Evolutionary conservation across 2,797 vertebrate genomes (phyloP).

Genomic region (Acomys russatus): DNA sequence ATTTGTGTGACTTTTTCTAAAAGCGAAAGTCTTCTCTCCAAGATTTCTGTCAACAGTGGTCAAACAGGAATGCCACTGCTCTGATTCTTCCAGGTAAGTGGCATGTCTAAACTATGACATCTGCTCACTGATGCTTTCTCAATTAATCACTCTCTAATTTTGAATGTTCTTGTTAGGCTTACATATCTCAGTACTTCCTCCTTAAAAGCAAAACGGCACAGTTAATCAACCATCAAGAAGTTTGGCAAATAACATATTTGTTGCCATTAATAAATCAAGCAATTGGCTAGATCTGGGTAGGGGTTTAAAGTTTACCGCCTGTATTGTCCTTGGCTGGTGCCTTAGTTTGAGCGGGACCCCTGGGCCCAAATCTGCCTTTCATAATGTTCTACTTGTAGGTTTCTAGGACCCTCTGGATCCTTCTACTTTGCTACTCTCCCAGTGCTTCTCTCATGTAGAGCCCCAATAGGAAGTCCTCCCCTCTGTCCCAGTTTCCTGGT

Average conservation of each 20-base stretch:
- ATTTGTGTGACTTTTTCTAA: neutral
- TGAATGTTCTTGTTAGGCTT: neutral
- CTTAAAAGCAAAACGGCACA: neutral
- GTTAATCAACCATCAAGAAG: neutral
- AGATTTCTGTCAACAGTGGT: slow-evolving; percentile 2
- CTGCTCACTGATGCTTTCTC: neutral
- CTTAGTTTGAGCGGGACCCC: no score
- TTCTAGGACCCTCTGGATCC: no score
- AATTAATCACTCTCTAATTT: neutral
- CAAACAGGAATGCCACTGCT: neutral
- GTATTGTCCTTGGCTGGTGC: no score
- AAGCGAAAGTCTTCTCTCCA: neutral
- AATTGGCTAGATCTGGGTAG: no score
- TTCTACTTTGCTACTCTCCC: no score
- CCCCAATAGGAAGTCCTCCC: no score
- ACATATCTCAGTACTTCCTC: neutral
- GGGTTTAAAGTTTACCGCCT: no score
- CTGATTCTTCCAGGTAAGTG: neutral
- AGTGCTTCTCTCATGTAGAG: no score
- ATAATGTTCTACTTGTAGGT: no score
- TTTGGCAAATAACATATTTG: neutral
- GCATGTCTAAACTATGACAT: neutral
- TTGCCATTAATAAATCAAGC: neutral
- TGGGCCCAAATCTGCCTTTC: no score
- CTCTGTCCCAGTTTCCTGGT: no score